These are phyloP conservation scores for Clupea harengus DNA, from an alignment of 2,113 vertebrate genomes.

Conservation along the genomic window DNA sequence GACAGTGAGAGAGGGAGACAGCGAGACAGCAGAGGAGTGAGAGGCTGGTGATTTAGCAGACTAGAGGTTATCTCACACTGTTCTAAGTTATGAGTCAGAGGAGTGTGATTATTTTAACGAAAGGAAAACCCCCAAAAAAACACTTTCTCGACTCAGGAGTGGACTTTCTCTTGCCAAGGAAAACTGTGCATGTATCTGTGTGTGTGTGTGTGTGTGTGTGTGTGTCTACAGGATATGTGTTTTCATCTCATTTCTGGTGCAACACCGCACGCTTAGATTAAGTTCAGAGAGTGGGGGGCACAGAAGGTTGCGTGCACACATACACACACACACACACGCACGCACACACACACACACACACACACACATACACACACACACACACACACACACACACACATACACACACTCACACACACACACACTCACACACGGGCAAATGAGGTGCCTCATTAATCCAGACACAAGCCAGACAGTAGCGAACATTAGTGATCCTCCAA, in stretches of 20 bases:
- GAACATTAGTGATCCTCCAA: conserved; percentile 5
- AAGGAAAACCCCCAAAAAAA: neutral
- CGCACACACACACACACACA: neutral
- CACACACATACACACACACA: conserved; percentile 4
- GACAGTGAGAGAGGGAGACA: neutral
- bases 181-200: too few relatives aligned
- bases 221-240: too few relatives aligned
- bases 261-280: neutral
- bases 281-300: neutral
- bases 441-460: neutral
- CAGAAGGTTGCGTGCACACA: neutral
- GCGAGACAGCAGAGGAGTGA: neutral
- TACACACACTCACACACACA: too few relatives aligned
- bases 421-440: neutral
- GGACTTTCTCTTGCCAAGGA: too few relatives aligned
- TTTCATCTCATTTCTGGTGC: too few relatives aligned
- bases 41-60: too few relatives aligned
- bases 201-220: too few relatives aligned
- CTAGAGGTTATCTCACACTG: too few relatives aligned
- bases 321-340: neutral
- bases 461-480: neutral
- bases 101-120: neutral
- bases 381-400: too few relatives aligned
- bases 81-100: neutral
- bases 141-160: too few relatives aligned